phyloP scores from a whole-genome alignment of 92 coral and sea anemone species.

The Epizoanthus ramosus region DNA sequence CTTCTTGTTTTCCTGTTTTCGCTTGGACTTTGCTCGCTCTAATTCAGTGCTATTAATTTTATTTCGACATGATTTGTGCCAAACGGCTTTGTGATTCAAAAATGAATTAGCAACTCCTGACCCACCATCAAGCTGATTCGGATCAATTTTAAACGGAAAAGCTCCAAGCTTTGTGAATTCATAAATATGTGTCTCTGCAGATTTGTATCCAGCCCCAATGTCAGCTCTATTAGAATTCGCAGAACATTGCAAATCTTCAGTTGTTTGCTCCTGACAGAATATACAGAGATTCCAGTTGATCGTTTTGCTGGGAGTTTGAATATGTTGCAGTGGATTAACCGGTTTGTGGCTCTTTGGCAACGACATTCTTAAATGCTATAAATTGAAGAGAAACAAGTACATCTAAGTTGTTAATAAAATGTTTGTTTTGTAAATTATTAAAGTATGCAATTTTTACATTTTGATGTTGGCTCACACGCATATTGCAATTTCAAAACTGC shows the following conservation, averaged over 20 bases:
- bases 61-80: conserved; percentile 22
- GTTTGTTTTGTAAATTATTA: conserved; percentile 13
- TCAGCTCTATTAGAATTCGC: conserved; percentile 36
- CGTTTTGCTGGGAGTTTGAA: conserved; percentile 18
- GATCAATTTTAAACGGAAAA: conserved; percentile 5
- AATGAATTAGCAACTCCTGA: conserved; percentile 10
- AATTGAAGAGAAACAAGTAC: not conserved
- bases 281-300: conserved; percentile 17
- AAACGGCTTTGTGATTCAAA: not conserved
- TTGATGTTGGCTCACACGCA: no score
- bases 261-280: not conserved
- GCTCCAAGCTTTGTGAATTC: conserved; percentile 21
- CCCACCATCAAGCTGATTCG: conserved; percentile 2
- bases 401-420: not conserved
- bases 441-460: no score
- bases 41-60: not conserved
- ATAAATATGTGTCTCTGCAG: conserved; percentile 17
- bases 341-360: conserved; percentile 7
- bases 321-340: not conserved
- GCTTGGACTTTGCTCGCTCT: not conserved
- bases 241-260: conserved; percentile 38
- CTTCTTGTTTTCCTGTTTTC: not conserved
- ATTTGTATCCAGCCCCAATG: conserved; percentile 43
- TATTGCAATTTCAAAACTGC: no score
- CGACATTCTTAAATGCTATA: not conserved